Percentiles rank a stretch among this genome's conserved stretches.
These are phyloP conservation scores for Hemibagrus guttatus DNA, from an alignment of 2,797 vertebrate species.

Conservation along the genomic window DNA sequence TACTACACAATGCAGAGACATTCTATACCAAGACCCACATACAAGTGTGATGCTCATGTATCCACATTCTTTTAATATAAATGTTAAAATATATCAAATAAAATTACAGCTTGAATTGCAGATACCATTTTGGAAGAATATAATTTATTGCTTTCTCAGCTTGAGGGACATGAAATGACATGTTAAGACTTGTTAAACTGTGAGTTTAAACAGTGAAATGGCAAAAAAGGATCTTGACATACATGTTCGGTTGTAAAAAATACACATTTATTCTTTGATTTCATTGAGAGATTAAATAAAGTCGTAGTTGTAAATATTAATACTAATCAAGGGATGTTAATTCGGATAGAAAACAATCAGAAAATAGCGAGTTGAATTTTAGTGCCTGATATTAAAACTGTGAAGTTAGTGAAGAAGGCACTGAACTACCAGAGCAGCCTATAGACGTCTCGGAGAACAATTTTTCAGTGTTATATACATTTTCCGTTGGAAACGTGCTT, in stretches of 20 bases:
- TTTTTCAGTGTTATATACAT: conserved; percentile 56
- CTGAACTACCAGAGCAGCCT: background rate
- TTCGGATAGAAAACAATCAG: background rate
- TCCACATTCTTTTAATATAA: too few species aligned
- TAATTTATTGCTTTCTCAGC: background rate
- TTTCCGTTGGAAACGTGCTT: conserved; percentile 39
- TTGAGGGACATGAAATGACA: too few species aligned
- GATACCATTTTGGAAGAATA: background rate
- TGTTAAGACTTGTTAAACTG: background rate
- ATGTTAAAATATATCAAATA: too few species aligned
- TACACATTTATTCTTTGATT: conserved; percentile 31
- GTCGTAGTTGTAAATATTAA: conserved; percentile 6
- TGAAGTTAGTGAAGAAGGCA: background rate
- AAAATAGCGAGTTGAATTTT: background rate
- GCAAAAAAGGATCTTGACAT: background rate
- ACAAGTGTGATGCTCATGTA: too few species aligned
- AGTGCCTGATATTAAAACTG: background rate
- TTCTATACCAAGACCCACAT: too few species aligned
- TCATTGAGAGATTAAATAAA: conserved; percentile 33
- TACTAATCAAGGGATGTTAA: conserved; percentile 1
- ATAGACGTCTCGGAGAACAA: background rate
- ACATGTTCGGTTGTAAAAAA: conserved; percentile 11
- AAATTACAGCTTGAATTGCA: too few species aligned
- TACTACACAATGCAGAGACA: too few species aligned
- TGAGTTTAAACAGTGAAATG: background rate